Evolutionary conservation across 2,797 vertebrate genomes (phyloP).

Genomic region (Acanthiza pusilla): DNA sequence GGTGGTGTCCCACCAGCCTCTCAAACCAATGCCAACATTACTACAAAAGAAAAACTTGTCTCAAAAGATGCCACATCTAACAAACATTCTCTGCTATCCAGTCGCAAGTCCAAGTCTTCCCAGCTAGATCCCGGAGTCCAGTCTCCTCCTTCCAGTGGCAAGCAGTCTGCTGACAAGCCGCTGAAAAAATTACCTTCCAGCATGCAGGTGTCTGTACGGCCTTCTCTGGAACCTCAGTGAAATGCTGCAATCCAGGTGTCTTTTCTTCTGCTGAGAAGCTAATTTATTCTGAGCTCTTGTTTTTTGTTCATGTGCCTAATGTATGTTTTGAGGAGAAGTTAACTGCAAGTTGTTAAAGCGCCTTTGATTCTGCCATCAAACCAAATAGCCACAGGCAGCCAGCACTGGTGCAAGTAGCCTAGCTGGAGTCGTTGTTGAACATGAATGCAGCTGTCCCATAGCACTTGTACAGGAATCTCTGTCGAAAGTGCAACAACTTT

Average conservation of each 20-base stretch:
- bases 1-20: not conserved
- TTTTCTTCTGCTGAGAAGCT: slow-evolving; percentile 82
- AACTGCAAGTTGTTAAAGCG: slow-evolving; percentile 83
- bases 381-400: slow-evolving; percentile 84
- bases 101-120: slow-evolving; percentile 93
- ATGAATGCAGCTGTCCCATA: slow-evolving; percentile 69
- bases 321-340: slow-evolving; percentile 52
- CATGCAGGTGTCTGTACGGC: slow-evolving; percentile 88
- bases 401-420: slow-evolving; percentile 71
- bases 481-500: slow-evolving; percentile 26
- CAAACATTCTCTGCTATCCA: slow-evolving; percentile 85
- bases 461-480: slow-evolving; percentile 54
- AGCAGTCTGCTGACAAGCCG: slow-evolving; percentile 84
- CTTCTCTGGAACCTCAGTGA: slow-evolving; percentile 90
- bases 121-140: slow-evolving; percentile 77
- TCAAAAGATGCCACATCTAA: slow-evolving; percentile 79
- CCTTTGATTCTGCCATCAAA: slow-evolving; percentile 84
- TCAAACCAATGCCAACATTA: slow-evolving; percentile 59
- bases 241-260: slow-evolving; percentile 65
- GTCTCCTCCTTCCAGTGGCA: slow-evolving; percentile 80
- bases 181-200: slow-evolving; percentile 87
- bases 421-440: slow-evolving; percentile 59
- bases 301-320: slow-evolving; percentile 84
- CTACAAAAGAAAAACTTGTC: slow-evolving; percentile 74
- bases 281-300: slow-evolving; percentile 78